Evolutionary conservation across 2,888 invertebrate genomes (phyloP), one percentile per base, ranked within the genome.

Genomic region (Xestia rhomboidea): DNA sequence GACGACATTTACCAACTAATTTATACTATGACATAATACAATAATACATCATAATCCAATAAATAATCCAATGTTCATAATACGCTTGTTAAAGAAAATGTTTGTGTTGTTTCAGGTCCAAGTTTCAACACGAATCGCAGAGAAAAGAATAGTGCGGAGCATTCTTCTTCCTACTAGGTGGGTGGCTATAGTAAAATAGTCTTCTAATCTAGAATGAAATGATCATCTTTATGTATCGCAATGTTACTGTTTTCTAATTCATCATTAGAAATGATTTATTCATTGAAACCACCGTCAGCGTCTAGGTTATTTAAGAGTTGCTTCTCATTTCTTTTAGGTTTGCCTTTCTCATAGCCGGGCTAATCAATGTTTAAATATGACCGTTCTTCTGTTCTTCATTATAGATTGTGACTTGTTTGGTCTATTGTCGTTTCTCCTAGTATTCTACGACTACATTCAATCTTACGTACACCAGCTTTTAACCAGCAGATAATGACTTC

Each of bases 121-220:
- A 91, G 92, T 83, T 85, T 77, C 72, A 84, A 86, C 84, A 83
- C 82, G 72, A 85, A 78, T 78, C 85, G 79, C 86, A 85, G 85
- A 87, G 63, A 84, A 83, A 77, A 76, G 69, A 84, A 73, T 68
- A 83, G 79, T 80, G 77, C 84, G 83, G 78, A 72, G 81, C 78
- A 85, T 89, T 88, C 85, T 89, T 89, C 87, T 91, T 89, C 87
- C 90, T 91, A 84, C 82, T 89, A 90, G 92, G 92, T 92, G 71
- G 74, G 90, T 89, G 85, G 63, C 11, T 49, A 38, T 73, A 51
- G 38, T 21, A 46, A 46, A 30, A 15, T 30, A 10, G n/a, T 27
- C 24, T 24, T 51, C 3, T 6, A 15, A 73, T 66, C 34, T 44
- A 24, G 10, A 67, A 30, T 38, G 0, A 62, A 38, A 38, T 44